These are phyloP conservation scores for Drosophila cardini DNA, from an alignment of 1,140 invertebrate genomes.

Conservation along the genomic window DNA sequence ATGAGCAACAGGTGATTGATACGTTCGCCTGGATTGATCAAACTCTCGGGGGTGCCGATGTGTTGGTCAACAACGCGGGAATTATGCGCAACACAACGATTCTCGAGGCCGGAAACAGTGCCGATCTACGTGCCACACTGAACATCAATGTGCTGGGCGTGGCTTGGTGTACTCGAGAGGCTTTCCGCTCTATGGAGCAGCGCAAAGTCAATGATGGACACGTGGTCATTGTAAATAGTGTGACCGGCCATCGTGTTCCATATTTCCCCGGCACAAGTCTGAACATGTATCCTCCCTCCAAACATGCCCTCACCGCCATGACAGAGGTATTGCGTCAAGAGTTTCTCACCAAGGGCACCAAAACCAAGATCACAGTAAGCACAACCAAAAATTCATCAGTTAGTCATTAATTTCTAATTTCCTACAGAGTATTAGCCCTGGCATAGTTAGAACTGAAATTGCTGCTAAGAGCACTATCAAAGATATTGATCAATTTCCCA, in stretches of 20 bases:
- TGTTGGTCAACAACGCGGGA: constrained; percentile 92
- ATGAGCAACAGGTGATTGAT: constrained; percentile 88
- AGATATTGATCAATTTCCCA: constrained; percentile 11
- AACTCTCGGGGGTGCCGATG: constrained; percentile 88
- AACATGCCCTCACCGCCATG: constrained; percentile 89
- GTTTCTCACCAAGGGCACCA: constrained; percentile 86
- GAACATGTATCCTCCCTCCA: constrained; percentile 88
- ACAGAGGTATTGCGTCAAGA: constrained; percentile 88
- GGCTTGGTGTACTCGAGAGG: constrained; percentile 88
- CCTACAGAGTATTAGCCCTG: constrained; percentile 86
- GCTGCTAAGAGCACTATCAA: background rate
- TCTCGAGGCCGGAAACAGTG: constrained; percentile 36
- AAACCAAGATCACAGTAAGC: constrained; percentile 88
- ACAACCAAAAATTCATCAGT: background rate
- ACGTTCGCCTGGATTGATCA: constrained; percentile 88
- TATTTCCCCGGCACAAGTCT: constrained; percentile 56
- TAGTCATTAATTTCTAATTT: background rate
- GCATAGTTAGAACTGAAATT: constrained; percentile 60
- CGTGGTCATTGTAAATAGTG: constrained; percentile 89
- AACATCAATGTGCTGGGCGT: constrained; percentile 90
- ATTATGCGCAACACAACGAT: constrained; percentile 66
- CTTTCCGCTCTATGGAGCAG: constrained; percentile 88
- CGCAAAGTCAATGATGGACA: constrained; percentile 88
- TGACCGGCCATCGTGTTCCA: constrained; percentile 85
- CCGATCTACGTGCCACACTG: constrained; percentile 77